These are phyloP conservation scores for Oreocharis arfaki DNA, from an alignment of 2,113 vertebrate species.

Conservation along the genomic window DNA sequence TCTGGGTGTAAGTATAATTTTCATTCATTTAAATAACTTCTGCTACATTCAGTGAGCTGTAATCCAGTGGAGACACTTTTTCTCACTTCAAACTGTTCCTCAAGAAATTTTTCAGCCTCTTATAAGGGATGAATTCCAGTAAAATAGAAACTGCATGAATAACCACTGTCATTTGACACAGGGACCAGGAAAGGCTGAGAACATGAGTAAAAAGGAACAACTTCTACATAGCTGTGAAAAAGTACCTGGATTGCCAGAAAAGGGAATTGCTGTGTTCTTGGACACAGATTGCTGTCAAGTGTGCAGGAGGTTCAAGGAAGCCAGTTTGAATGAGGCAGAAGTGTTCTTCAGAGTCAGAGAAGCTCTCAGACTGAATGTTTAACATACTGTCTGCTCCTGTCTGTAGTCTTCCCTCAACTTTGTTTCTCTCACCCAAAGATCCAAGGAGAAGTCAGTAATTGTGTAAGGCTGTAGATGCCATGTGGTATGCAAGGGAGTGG, in stretches of 20 bases:
- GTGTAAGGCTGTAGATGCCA: constrained; percentile 11
- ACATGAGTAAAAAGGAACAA: background rate
- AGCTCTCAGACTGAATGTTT: background rate
- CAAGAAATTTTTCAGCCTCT: background rate
- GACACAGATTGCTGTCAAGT: background rate
- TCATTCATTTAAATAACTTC: background rate
- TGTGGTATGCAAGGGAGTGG: constrained; percentile 13
- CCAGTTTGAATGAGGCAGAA: background rate
- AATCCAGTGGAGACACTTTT: background rate
- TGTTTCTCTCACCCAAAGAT: background rate
- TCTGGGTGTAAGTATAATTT: background rate
- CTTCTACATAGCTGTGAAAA: background rate
- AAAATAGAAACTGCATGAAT: background rate
- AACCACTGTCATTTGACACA: background rate
- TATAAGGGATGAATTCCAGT: background rate
- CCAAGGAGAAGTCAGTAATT: background rate
- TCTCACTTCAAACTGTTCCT: background rate
- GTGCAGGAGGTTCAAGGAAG: background rate
- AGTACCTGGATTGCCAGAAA: background rate
- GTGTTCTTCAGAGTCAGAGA: background rate
- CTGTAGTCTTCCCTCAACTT: background rate
- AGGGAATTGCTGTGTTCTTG: background rate
- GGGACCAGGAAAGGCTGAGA: background rate
- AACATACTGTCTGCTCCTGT: background rate
- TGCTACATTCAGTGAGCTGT: background rate